These are phyloP conservation scores for Trichomycterus rosablanca DNA, from an alignment of 2,113 vertebrate species.

Conservation along the genomic window DNA sequence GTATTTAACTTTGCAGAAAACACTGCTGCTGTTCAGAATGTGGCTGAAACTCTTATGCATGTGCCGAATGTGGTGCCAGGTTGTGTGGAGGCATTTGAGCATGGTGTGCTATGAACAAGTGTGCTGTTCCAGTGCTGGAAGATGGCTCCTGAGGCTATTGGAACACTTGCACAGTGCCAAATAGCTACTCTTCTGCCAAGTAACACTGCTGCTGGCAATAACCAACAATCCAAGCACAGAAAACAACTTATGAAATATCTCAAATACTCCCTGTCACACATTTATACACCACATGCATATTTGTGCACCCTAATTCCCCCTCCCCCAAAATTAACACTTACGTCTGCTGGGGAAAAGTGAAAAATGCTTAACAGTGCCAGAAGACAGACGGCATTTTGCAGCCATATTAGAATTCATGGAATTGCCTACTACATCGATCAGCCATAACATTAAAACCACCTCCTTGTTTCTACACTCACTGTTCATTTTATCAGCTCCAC, in stretches of 20 bases:
- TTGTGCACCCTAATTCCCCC: neutral
- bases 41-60: neutral
- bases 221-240: constrained; percentile 6
- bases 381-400: constrained; percentile 1
- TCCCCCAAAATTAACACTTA: neutral
- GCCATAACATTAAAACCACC: too few species aligned
- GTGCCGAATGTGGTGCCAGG: neutral
- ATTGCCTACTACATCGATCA: too few species aligned
- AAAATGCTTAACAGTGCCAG: neutral
- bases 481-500: too few species aligned
- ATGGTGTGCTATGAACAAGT: constrained; percentile 26
- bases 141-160: constrained; percentile 30
- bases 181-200: neutral
- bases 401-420: too few species aligned
- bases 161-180: constrained; percentile 11
- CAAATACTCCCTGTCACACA: neutral
- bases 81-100: neutral
- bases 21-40: neutral
- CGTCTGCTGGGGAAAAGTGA: constrained; percentile 1
- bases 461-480: too few species aligned
- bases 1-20: neutral
- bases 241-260: neutral
- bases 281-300: neutral
- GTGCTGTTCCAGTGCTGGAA: constrained; percentile 22
- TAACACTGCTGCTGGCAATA: constrained; percentile 20